Conservation (phyloP, 2,888 invertebrate genomes). For the Dione vanillae region DNA sequence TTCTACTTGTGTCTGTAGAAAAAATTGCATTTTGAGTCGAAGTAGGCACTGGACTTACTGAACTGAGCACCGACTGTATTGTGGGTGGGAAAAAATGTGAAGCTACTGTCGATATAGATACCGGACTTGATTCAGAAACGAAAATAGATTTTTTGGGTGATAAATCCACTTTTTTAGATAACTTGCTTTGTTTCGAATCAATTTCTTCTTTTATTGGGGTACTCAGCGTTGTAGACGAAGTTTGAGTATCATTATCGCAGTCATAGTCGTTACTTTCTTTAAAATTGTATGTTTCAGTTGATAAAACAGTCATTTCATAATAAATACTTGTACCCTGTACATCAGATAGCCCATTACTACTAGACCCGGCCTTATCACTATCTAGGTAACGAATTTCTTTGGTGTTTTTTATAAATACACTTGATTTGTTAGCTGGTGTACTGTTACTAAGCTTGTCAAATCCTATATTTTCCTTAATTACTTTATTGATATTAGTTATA, state of each 20-base stretch:
- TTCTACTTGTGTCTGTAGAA: constrained; percentile 61
- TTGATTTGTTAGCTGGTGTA: constrained; percentile 76
- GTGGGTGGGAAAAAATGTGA: constrained; percentile 50
- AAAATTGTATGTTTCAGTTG: constrained; percentile 77
- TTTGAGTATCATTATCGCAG: constrained; percentile 70
- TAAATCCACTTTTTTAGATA: constrained; percentile 52
- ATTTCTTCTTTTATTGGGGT: constrained; percentile 65
- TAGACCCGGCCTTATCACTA: constrained; percentile 72
- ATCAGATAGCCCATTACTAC: constrained; percentile 73
- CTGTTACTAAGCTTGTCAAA: constrained; percentile 76
- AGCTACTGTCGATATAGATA: constrained; percentile 56
- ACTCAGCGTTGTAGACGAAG: constrained; percentile 62
- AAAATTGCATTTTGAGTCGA: constrained; percentile 64
- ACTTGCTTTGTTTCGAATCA: constrained; percentile 58
- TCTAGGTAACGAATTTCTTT: constrained; percentile 78
- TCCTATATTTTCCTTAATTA: constrained; percentile 66
- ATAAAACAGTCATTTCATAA: constrained; percentile 79
- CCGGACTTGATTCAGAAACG: constrained; percentile 50
- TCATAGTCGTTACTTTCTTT: constrained; percentile 77
- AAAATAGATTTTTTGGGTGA: constrained; percentile 51
- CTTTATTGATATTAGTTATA: constrained; percentile 62
- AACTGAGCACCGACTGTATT: constrained; percentile 44
- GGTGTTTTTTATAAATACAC: constrained; percentile 82
- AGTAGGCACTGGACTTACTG: constrained; percentile 48
- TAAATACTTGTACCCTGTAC: constrained; percentile 81